These are phyloP conservation scores for Lacanobia oleracea DNA, from an alignment of 2,888 invertebrate species.

Conservation along the genomic window DNA sequence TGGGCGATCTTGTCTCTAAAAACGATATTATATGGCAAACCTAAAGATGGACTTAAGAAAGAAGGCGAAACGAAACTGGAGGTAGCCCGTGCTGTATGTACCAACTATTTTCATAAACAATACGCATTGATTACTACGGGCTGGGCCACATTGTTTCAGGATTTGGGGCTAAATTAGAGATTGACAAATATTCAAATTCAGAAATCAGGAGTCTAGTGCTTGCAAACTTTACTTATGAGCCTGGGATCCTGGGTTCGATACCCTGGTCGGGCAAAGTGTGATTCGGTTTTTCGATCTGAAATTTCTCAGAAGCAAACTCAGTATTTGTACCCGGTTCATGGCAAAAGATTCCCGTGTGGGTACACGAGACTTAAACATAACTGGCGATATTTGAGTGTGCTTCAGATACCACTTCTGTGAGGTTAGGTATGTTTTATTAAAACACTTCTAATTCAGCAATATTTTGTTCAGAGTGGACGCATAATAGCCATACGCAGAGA, in stretches of 20 bases:
- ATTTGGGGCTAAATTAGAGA: no score
- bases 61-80: conserved; percentile 18
- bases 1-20: conserved; percentile 34
- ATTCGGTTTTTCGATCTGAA: no score
- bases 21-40: conserved; percentile 18
- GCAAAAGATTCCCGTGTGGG: not conserved
- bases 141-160: not conserved
- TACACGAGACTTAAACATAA: not conserved
- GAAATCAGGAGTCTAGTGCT: no score
- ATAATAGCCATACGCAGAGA: conserved; percentile 97
- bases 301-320: not conserved
- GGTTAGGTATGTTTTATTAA: no score
- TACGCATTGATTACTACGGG: not conserved
- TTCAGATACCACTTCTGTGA: no score
- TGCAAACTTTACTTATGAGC: not conserved
- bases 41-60: conserved; percentile 15
- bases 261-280: not conserved
- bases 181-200: no score
- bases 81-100: conserved; percentile 21
- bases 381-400: not conserved
- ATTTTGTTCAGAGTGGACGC: conserved; percentile 88
- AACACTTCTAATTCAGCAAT: not conserved
- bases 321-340: not conserved
- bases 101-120: not conserved
- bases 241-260: not conserved